Base-by-base conservation (phyloP, 2,888 invertebrate genomes). In the Lithophane ornitopus region DNA sequence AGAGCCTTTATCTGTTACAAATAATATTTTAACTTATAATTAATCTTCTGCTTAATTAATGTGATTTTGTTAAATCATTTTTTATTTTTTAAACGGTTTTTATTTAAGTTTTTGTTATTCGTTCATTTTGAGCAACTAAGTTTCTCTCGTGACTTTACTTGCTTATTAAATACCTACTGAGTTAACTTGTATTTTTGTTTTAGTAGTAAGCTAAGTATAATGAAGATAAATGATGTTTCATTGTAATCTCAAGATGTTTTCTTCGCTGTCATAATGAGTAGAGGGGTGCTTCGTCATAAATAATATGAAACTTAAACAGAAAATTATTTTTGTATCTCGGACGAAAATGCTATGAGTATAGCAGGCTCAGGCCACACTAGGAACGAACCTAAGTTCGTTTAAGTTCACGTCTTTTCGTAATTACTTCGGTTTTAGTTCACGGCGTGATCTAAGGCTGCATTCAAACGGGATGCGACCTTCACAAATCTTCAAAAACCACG, bases 1-100 rank as follows among this genome's bases (percentile, higher is more conserved):
- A 78, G 71, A 74, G 77, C 88, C 87, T 89, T 88, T 89, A 88
- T 86, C 87, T 85, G 80, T 82, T 71, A 80, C 82, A 83, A 89
- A 85, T 89, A 89, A 87, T 88, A 88, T 87, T 89, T 87, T 74
- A 86, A 87, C 84, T 83, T 85, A 89, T 84, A 89, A 89, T 89
- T 87, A 88, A 90, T 90, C 85, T 86, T 83, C 49, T 52, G 71
- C 74, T 72, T 75, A 82, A 80, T 82, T 66, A 83, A 78, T 74
- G 52, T 77, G 72, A 80, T 85, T 84, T 81, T 70, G 56, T 70
- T 63, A 26, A 69, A 67, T 49, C 19, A 11, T 44, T 68, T 54
- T 78, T 71, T 26, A 46, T 28, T 63, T 56, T 16, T 12, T 0
- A 52, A 63, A 76, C 11, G 7, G n/a, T 28, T 62, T 74, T 67